phyloP scores from a whole-genome alignment of 2,888 invertebrate genomes.

The Hymenopus coronatus region DNA sequence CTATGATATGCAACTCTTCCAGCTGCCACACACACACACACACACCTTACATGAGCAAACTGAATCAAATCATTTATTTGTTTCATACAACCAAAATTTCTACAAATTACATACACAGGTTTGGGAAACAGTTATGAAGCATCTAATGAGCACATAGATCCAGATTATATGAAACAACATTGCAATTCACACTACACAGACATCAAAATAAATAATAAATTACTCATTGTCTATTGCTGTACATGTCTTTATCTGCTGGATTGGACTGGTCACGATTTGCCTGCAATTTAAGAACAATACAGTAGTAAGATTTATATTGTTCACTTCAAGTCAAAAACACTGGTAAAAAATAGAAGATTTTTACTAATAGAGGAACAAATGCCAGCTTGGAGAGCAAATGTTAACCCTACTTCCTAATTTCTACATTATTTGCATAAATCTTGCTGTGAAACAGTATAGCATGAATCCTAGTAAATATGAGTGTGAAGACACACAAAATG shows the following conservation, averaged over 20 bases:
- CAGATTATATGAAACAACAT: background rate
- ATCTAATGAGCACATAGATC: background rate
- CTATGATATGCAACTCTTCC: too few relatives aligned
- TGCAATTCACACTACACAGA: background rate
- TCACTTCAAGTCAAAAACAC: background rate
- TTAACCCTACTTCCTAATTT: too few relatives aligned
- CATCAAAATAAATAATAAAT: background rate
- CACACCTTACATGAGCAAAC: too few relatives aligned
- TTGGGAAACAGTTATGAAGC: background rate
- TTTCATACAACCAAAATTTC: background rate
- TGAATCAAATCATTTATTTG: too few relatives aligned
- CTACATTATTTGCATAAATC: too few relatives aligned
- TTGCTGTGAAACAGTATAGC: too few relatives aligned
- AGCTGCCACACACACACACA: too few relatives aligned
- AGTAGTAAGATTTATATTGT: background rate
- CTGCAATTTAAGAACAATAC: background rate
- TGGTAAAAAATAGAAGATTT: too few relatives aligned
- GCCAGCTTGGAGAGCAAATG: too few relatives aligned
- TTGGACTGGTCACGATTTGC: slow-evolving; percentile 36
- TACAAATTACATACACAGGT: background rate
- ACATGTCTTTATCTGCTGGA: slow-evolving; percentile 39
- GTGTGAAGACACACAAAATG: too few relatives aligned
- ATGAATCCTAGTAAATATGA: too few relatives aligned
- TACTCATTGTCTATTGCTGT: slow-evolving; percentile 36
- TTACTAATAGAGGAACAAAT: too few relatives aligned